Evolutionary conservation across 2,797 vertebrate species (phyloP), one percentile per base, ranked within the genome.

Genomic region (Atherinosoma microstoma): DNA sequence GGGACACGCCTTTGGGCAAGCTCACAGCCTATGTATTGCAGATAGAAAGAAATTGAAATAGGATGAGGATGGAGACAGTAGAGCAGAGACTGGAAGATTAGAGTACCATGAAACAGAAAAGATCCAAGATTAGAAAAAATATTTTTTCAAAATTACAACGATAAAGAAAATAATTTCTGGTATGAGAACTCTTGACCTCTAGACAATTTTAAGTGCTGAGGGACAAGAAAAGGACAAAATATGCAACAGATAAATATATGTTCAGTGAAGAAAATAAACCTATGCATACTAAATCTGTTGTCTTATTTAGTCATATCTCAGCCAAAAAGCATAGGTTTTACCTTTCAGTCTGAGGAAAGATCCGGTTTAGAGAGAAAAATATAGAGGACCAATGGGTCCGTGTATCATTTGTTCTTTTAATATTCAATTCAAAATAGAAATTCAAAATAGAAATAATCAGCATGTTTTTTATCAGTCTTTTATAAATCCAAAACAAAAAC

Each of bases 11-110:
- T 84, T 47, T 42, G 70, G 85, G 84, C 86, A 74, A 76, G 64
- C 87, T 87, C 79, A 76, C 45, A 87, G 76, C 57, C 83, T 63
- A 27, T 70, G 73, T 80, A 84, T 86, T 29, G 73, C 85, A 80
- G 71, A 90, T 71, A 75, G 82, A 90, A 80, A 87, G 79, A 88
- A 86, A 92, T 73, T 82, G 70, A 89, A 89, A 87, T 79, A 68
- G 80, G 80, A 85, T 76, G 45, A 80, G 73, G 66, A 85, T 80
- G 72, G 74, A 80, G 82, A 86, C 49, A 58, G 58, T 79, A 58
- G 56, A 64, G 53, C 35, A 70, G 51, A 82, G 73, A 86, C 69
- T 47, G 35, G 68, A 74, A 78, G 70, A 88, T 90, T 84, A 84
- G 68, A 85, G 34, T 29, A 49, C 76, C 72, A 78, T 84, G 79